phyloP scores from a whole-genome alignment of 2,888 invertebrate species.

The Zygothrica quintamaculata region DNA sequence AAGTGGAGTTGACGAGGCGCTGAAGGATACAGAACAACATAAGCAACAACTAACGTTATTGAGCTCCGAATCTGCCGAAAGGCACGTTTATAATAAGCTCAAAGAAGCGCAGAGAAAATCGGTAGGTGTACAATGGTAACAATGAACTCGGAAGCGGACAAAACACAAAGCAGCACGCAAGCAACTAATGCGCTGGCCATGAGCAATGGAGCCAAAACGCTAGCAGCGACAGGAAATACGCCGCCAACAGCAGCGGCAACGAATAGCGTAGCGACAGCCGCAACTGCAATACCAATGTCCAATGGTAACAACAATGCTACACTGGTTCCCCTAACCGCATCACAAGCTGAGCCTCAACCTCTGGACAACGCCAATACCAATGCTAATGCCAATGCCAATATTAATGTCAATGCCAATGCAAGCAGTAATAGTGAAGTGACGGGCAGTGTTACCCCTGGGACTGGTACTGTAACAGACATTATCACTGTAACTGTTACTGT shows the following conservation, averaged over 20 bases:
- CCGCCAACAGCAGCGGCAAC: slow-evolving; percentile 13
- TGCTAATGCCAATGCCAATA: slow-evolving; percentile 25
- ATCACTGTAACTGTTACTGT: not conserved
- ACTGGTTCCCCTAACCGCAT: slow-evolving; percentile 1
- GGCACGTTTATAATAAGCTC: slow-evolving; percentile 46
- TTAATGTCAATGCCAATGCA: slow-evolving; percentile 21
- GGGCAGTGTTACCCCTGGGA: slow-evolving; percentile 13
- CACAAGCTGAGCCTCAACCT: slow-evolving; percentile 35
- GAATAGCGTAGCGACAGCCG: slow-evolving; percentile 25
- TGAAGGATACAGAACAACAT: slow-evolving; percentile 11
- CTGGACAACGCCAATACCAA: slow-evolving; percentile 56
- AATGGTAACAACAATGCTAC: slow-evolving; percentile 44
- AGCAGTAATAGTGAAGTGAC: slow-evolving; percentile 17
- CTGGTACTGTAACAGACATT: not conserved
- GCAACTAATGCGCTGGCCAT: slow-evolving; percentile 71
- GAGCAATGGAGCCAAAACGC: slow-evolving; percentile 67
- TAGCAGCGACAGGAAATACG: slow-evolving; percentile 42
- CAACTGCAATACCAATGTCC: slow-evolving; percentile 12
- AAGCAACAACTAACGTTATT: slow-evolving; percentile 1
- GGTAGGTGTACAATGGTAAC: slow-evolving; percentile 82
- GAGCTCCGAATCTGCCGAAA: slow-evolving; percentile 30
- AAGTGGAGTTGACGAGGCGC: not conserved
- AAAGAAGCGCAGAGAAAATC: slow-evolving; percentile 22
- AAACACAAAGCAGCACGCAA: slow-evolving; percentile 77
- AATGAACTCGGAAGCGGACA: slow-evolving; percentile 85